Conservation (phyloP, 2,888 invertebrate genomes). For the Cataglyphis altisquamis region DNA sequence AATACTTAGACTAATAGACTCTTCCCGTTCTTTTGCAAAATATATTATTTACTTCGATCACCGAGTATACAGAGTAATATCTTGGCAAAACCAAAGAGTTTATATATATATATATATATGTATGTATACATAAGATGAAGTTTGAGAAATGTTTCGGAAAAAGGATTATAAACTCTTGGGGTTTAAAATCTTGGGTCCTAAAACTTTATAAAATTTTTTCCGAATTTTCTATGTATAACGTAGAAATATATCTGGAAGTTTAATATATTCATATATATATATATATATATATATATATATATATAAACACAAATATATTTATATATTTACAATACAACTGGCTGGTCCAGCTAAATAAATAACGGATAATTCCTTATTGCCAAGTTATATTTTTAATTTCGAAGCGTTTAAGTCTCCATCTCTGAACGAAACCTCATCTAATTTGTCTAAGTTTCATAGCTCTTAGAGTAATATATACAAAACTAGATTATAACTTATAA, state of each 20-base stretch:
- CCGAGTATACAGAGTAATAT: constrained; percentile 68
- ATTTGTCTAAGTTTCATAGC: constrained; percentile 64
- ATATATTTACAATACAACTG: constrained; percentile 77
- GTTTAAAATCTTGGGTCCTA: background rate
- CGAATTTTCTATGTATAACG: constrained; percentile 29
- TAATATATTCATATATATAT: constrained; percentile 70
- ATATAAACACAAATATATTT: constrained; percentile 75
- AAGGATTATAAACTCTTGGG: background rate
- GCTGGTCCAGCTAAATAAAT: constrained; percentile 80
- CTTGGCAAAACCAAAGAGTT: constrained; percentile 80
- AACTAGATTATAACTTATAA: constrained; percentile 55
- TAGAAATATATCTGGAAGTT: constrained; percentile 72
- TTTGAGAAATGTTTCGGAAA: background rate
- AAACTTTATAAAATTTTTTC: constrained; percentile 11
- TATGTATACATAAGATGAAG: constrained; percentile 42
- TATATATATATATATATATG: constrained; percentile 62
- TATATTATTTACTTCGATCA: constrained; percentile 56
- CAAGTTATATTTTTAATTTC: constrained; percentile 73
- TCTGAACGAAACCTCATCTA: constrained; percentile 59
- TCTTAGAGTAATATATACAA: constrained; percentile 68
- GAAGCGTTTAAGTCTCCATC: constrained; percentile 68
- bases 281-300: constrained; percentile 76
- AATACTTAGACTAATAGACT: constrained; percentile 73
- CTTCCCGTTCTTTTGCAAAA: constrained; percentile 60
- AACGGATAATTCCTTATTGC: constrained; percentile 73